Percentiles rank a stretch among this genome's conserved stretches.
Evolutionary conservation across 2,797 vertebrate species (phyloP).

Genomic region (Ambastaia sidthimunki): DNA sequence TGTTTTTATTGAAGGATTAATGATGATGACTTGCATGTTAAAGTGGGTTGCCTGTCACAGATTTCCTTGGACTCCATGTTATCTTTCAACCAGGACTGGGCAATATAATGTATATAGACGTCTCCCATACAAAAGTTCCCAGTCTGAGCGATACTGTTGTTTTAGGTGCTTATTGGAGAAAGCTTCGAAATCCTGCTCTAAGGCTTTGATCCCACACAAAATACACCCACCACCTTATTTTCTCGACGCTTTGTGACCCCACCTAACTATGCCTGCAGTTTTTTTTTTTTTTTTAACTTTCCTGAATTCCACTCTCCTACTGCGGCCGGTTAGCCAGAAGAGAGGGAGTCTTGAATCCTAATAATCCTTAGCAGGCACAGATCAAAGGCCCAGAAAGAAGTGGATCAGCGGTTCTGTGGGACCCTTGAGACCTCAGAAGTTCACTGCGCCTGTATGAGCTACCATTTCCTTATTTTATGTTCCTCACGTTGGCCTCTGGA

Average conservation of each 20-base stretch:
- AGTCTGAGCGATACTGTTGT: conserved; percentile 62
- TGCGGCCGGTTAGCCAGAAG: conserved; percentile 65
- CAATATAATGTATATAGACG: not conserved
- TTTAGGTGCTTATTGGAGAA: conserved; percentile 69
- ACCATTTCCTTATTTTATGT: conserved; percentile 19
- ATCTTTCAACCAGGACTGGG: too few relatives aligned
- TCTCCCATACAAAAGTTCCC: conserved; percentile 55
- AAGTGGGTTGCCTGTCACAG: too few relatives aligned
- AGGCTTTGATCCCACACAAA: conserved; percentile 62
- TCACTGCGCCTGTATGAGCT: conserved; percentile 26
- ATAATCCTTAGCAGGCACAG: conserved; percentile 71
- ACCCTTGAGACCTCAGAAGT: conserved; percentile 34
- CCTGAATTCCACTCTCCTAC: conserved; percentile 63
- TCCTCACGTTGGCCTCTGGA: conserved; percentile 20
- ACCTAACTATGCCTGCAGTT: conserved; percentile 63
- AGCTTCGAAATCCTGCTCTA: conserved; percentile 64
- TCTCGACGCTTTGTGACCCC: conserved; percentile 56
- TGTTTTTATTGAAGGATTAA: too few relatives aligned
- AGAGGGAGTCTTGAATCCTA: conserved; percentile 72
- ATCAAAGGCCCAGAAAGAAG: conserved; percentile 73
- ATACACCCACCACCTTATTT: conserved; percentile 45
- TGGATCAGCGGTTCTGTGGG: conserved; percentile 61
- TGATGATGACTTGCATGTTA: too few relatives aligned
- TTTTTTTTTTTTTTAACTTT: conserved; percentile 49
- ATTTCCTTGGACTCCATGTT: too few relatives aligned